Evolutionary conservation across 2,888 invertebrate genomes (phyloP), one percentile per base, ranked within the genome.

Genomic region (Mallateleia sp.): DNA sequence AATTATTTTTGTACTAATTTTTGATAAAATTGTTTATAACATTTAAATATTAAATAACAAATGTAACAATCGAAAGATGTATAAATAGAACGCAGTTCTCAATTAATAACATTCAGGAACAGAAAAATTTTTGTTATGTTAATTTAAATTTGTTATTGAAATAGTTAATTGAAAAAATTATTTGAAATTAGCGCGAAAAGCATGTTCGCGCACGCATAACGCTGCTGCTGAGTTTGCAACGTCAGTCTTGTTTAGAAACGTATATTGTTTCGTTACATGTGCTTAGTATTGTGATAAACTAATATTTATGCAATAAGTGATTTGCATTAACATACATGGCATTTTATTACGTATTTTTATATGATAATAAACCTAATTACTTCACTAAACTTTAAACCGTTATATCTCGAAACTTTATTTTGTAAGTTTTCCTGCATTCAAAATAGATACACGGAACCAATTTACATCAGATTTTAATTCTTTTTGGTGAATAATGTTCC

Each of bases 21-120:
- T 47, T 47, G 18, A 47, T 47, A 47, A 47, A 47, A 47, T 47
- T 52, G 22, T 52, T 52, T 52, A 52, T 52, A 52, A 54, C 54
- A 54, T 25, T 25, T 54, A 54, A 54, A 54, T 54, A 54, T 54
- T 54, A 54, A 54, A 54, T 54, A 54, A 54, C 24, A 54, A 54
- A 54, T 54, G 25, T 9, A 54, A 54, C 54, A 54, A 24, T 25
- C 56, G 25, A 56, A 56, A 28, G 25, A 28, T 56, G 6, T 32
- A 56, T 32, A 56, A 56, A 28, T 56, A 56, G 25, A 28, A 56
- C n/a, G 54, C 28, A 56, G 28, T 56, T 56, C 28, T 56, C 28
- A 25, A n/a, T 45, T 45, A 45, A 45, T n/a, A 45, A 45, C n/a
- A 45, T 45, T 45, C 45, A 45, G 45, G 45, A 45, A n/a, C n/a